A percentile compares a stretch with the other conserved stretches of the same genome.
Evolutionary conservation across 2,113 vertebrate species (phyloP).

Genomic region (Copsychus sechellarum): DNA sequence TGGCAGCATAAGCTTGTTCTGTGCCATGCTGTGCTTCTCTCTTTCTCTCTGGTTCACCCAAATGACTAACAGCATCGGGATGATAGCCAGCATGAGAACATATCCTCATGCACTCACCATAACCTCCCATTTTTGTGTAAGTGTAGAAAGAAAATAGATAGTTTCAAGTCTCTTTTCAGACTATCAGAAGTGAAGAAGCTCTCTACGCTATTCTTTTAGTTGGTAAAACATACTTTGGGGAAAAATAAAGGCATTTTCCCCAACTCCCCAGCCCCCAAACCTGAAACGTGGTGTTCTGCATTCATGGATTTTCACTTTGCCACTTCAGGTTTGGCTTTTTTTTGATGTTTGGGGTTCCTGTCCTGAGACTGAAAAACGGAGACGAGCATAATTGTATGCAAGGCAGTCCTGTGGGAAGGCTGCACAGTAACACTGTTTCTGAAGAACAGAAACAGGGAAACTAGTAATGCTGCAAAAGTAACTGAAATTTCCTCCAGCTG

Average conservation of each 20-base stretch:
- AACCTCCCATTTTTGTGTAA: constrained; percentile 22
- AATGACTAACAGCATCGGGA: constrained; percentile 55
- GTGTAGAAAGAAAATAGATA: neutral
- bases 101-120: neutral
- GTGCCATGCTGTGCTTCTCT: constrained; percentile 63
- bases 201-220: neutral
- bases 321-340: neutral
- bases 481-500: neutral
- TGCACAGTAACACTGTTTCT: neutral
- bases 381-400: neutral
- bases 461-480: neutral
- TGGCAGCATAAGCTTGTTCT: constrained; percentile 33
- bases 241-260: neutral
- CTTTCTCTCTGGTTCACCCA: constrained; percentile 28
- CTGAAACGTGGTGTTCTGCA: neutral
- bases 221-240: neutral
- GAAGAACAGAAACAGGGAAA: neutral
- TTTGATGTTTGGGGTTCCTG: neutral
- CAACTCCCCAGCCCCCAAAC: neutral
- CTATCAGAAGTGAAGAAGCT: neutral
- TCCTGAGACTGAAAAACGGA: neutral
- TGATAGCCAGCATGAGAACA: constrained; percentile 44
- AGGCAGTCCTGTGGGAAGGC: neutral
- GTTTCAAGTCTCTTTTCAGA: neutral
- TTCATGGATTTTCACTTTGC: neutral